These are phyloP conservation scores for Helicoverpa armigera DNA, from an alignment of 1,140 invertebrate genomes.

Conservation along the genomic window DNA sequence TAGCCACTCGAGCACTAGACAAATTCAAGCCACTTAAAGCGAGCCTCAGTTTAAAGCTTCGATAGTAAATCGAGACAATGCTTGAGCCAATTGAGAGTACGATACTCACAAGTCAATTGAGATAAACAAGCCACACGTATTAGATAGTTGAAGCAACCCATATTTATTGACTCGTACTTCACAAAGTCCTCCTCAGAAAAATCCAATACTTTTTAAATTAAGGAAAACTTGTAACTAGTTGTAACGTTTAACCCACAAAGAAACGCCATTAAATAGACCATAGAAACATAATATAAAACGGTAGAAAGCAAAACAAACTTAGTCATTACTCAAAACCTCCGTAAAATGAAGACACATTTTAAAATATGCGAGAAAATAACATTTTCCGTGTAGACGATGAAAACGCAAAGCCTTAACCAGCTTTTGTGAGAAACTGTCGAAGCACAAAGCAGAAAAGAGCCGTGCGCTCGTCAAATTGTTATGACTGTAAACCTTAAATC, in stretches of 20 bases:
- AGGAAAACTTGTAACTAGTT: not conserved
- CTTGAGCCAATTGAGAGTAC: conserved; percentile 20
- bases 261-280: not conserved
- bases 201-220: not conserved
- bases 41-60: conserved; percentile 18
- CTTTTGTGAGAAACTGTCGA: conserved; percentile 10
- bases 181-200: not conserved
- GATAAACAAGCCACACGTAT: conserved; percentile 14
- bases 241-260: not conserved
- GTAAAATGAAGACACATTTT: not conserved
- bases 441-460: conserved; percentile 2
- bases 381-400: conserved; percentile 9
- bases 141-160: conserved; percentile 9
- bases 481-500: not conserved
- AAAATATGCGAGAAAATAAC: conserved; percentile 6
- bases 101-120: conserved; percentile 30
- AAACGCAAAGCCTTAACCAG: not conserved
- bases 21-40: conserved; percentile 1
- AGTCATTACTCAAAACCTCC: not conserved
- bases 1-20: not conserved
- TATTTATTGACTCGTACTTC: not conserved
- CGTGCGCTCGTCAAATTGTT: conserved; percentile 21
- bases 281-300: not conserved
- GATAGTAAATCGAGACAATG: conserved; percentile 33
- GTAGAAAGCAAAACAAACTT: not conserved